phyloP scores from a whole-genome alignment of 2,797 vertebrate species.

The Hypotaenidia okinawae region DNA sequence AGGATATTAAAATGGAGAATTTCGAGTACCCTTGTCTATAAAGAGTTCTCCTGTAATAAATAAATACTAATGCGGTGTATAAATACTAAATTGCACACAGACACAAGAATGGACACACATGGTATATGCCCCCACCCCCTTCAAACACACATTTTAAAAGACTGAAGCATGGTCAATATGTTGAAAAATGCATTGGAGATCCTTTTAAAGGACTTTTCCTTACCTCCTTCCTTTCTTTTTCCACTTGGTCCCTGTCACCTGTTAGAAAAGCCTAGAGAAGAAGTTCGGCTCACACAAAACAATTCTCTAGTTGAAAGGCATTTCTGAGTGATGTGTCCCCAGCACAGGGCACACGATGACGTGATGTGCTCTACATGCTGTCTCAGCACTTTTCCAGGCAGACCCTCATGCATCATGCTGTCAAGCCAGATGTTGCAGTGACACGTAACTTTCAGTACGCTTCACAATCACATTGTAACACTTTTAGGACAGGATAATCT shows the following conservation, averaged over 20 bases:
- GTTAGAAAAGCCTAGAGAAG: neutral
- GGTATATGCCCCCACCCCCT: neutral
- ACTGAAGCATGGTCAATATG: neutral
- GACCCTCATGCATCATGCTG: rapidly evolving
- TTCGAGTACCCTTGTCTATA: neutral
- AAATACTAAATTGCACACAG: neutral
- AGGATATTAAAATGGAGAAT: neutral
- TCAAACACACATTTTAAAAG: neutral
- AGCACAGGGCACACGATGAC: rapidly evolving
- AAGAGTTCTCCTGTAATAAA: neutral
- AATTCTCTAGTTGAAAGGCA: neutral
- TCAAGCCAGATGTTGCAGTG: neutral
- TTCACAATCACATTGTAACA: rapidly evolving
- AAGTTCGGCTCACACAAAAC: neutral
- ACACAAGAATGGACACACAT: neutral
- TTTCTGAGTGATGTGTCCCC: neutral
- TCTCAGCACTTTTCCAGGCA: neutral
- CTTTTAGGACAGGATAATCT: neutral
- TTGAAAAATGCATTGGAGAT: neutral
- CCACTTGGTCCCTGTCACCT: neutral
- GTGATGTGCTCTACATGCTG: neutral
- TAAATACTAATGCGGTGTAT: neutral
- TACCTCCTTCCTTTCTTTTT: neutral
- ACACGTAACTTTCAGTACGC: neutral
- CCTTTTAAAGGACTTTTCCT: neutral